phyloP scores from a whole-genome alignment of 2,888 invertebrate species.

The Xestia ashworthii region DNA sequence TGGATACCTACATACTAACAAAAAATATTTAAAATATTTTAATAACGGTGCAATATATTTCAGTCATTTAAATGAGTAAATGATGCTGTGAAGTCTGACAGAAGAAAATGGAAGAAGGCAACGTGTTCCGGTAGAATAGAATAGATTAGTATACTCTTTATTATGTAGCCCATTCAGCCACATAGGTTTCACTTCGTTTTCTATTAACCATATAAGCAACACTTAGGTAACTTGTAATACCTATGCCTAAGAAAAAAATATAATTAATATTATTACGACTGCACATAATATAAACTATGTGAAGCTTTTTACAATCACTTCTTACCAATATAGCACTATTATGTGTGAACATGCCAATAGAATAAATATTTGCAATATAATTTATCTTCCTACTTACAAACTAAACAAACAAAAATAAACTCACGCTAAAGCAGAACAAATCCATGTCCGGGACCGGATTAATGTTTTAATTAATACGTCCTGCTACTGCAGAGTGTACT shows the following conservation, averaged over 20 bases:
- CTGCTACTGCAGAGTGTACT: slow-evolving; percentile 76
- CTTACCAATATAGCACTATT: slow-evolving; percentile 1
- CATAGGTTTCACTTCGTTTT: neutral
- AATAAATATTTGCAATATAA: slow-evolving; percentile 20
- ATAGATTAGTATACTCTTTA: too few species aligned
- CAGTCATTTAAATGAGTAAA: neutral
- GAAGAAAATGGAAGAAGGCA: neutral
- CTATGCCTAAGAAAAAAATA: neutral
- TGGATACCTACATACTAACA: neutral
- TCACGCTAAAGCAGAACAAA: slow-evolving; percentile 75
- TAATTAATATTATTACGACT: neutral
- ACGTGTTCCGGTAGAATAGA: too few species aligned
- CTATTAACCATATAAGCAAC: neutral
- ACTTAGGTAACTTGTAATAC: neutral
- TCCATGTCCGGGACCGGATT: slow-evolving; percentile 80
- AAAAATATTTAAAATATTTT: slow-evolving; percentile 3
- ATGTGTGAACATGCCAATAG: neutral
- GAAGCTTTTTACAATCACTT: slow-evolving; percentile 29
- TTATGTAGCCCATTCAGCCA: too few species aligned
- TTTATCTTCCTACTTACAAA: slow-evolving; percentile 18
- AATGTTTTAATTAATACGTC: slow-evolving; percentile 81
- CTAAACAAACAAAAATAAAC: slow-evolving; percentile 63
- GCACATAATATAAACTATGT: slow-evolving; percentile 14
- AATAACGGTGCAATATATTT: neutral
- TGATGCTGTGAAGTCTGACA: neutral